Evolutionary conservation across 2,113 vertebrate genomes (phyloP).

Genomic region (Lepidothrix coronata): DNA sequence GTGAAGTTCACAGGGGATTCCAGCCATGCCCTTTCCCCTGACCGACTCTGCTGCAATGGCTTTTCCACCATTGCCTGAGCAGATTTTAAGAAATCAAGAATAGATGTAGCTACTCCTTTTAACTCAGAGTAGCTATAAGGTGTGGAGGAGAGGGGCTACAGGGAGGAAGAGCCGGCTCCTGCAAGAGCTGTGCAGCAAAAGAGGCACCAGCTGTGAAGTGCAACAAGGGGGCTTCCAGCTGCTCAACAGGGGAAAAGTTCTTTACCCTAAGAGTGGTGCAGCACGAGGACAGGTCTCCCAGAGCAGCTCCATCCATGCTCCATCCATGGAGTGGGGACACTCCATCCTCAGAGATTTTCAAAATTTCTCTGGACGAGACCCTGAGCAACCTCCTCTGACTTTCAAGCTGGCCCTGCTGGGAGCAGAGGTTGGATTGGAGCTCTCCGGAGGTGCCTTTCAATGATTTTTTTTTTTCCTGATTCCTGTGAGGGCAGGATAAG

Average conservation of each 20-base stretch:
- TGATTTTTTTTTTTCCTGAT: background rate
- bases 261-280: background rate
- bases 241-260: background rate
- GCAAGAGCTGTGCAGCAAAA: background rate
- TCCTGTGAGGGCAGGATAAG: background rate
- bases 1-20: background rate
- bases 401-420: background rate
- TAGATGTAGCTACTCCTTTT: background rate
- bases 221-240: background rate
- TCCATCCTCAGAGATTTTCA: background rate
- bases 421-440: background rate
- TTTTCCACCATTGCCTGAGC: background rate
- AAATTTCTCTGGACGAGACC: background rate
- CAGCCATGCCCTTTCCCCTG: background rate
- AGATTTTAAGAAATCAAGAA: background rate
- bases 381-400: background rate
- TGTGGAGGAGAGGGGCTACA: background rate
- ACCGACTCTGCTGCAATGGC: background rate
- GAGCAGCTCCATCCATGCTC: background rate
- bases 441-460: background rate
- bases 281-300: background rate
- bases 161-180: background rate
- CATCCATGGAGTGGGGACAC: background rate
- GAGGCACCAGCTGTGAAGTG: background rate
- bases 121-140: background rate